phyloP scores from a whole-genome alignment of 2,888 invertebrate species.

The Eustalomyia histrio region DNA sequence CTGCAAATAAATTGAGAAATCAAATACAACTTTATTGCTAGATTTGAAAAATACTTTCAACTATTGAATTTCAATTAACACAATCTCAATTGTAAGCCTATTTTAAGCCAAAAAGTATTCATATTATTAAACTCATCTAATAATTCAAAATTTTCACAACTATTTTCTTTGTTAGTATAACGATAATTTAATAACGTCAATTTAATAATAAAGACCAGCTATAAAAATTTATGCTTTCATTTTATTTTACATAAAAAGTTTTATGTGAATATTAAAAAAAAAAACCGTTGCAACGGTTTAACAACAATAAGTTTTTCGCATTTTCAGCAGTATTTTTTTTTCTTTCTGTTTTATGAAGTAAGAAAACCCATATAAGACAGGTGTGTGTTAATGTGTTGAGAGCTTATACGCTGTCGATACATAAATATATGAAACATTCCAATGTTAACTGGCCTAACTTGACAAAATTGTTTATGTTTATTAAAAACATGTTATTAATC shows the following conservation, averaged over 20 bases:
- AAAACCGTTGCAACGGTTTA: slow-evolving; percentile 37
- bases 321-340: slow-evolving; percentile 1
- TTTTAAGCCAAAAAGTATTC: too few relatives aligned
- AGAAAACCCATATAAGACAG: slow-evolving; percentile 17
- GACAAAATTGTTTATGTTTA: too few relatives aligned
- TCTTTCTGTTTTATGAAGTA: not conserved
- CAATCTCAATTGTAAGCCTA: too few relatives aligned
- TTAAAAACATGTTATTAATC: too few relatives aligned
- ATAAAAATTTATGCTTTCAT: not conserved
- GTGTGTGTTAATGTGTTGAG: slow-evolving; percentile 17
- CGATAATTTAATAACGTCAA: not conserved
- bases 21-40: too few relatives aligned
- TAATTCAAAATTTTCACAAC: too few relatives aligned
- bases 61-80: too few relatives aligned
- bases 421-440: too few relatives aligned
- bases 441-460: too few relatives aligned
- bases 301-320: slow-evolving; percentile 2
- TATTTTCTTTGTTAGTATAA: not conserved
- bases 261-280: slow-evolving; percentile 9
- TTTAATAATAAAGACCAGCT: not conserved
- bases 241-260: not conserved
- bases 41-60: too few relatives aligned
- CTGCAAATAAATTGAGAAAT: too few relatives aligned
- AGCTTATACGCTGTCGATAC: not conserved
- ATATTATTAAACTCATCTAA: too few relatives aligned